A percentile compares a stretch with the other conserved stretches of the same genome.
Conservation (phyloP, 2,797 vertebrate genomes). For the Microchirus variegatus region DNA sequence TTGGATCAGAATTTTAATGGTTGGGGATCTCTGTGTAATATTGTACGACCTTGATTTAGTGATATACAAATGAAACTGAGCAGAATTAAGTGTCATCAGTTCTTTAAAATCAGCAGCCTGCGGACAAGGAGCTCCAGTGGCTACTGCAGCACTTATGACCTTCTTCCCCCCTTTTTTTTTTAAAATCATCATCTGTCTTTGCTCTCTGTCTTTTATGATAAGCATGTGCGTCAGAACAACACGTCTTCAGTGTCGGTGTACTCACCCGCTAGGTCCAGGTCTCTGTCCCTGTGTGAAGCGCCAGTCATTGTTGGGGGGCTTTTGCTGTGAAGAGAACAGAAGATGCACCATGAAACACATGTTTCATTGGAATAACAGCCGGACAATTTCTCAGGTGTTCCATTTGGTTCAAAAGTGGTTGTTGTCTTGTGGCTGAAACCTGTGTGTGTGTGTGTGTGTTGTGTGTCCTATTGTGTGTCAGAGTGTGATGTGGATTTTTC, state of each 20-base stretch:
- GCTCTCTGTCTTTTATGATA: constrained; percentile 4
- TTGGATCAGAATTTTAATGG: too few species aligned
- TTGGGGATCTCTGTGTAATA: too few species aligned
- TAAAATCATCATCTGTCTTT: constrained; percentile 21
- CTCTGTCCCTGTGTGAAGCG: constrained; percentile 97
- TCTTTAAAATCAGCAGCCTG: constrained; percentile 12
- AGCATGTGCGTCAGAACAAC: constrained; percentile 24
- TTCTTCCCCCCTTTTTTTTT: constrained; percentile 2
- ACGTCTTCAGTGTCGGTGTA: constrained; percentile 52
- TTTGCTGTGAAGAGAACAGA: constrained; percentile 88
- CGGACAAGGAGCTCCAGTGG: constrained; percentile 11
- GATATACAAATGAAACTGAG: not conserved
- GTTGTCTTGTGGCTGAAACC: constrained; percentile 14
- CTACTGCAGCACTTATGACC: not conserved
- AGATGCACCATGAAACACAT: constrained; percentile 50
- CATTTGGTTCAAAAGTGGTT: constrained; percentile 1
- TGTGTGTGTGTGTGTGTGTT: constrained; percentile 28
- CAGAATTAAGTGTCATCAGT: constrained; percentile 8
- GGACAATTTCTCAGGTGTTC: not conserved
- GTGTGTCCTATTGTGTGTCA: constrained; percentile 18
- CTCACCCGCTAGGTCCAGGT: constrained; percentile 98
- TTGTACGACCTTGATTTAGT: not conserved
- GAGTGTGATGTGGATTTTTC: constrained; percentile 21
- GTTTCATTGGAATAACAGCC: constrained; percentile 22
- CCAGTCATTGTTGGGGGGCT: constrained; percentile 98